These are phyloP conservation scores for Erpetoichthys calabaricus DNA, from an alignment of 2,797 vertebrate genomes.

Conservation along the genomic window DNA sequence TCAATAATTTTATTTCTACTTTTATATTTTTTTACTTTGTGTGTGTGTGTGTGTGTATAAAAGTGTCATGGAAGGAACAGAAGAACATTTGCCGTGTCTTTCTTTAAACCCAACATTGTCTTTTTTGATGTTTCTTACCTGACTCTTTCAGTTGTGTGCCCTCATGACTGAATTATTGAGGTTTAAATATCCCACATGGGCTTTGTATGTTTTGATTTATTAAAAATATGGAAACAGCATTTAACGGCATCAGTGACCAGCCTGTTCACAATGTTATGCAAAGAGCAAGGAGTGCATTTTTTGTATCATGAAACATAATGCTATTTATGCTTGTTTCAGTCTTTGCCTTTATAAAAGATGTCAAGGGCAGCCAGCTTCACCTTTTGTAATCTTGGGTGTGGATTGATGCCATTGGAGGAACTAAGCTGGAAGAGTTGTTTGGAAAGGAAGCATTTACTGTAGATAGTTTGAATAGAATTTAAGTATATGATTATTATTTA, in stretches of 20 bases:
- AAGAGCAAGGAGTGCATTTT: conserved; percentile 3
- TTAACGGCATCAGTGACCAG: conserved; percentile 4
- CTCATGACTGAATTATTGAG: too few species aligned
- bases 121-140: too few species aligned
- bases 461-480: too few species aligned
- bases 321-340: conserved; percentile 11
- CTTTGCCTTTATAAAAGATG: conserved; percentile 6
- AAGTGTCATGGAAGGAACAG: too few species aligned
- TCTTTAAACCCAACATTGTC: too few species aligned
- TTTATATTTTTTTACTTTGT: too few species aligned
- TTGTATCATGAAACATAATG: conserved; percentile 10
- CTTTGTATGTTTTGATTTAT: neutral
- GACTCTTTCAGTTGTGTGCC: too few species aligned
- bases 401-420: neutral
- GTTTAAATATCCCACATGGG: neutral
- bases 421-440: neutral
- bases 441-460: too few species aligned
- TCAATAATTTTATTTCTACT: neutral
- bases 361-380: conserved; percentile 12
- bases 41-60: too few species aligned
- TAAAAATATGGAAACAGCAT: neutral
- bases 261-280: conserved; percentile 1
- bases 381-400: conserved; percentile 6
- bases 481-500: too few species aligned
- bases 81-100: too few species aligned